These are phyloP conservation scores for Temnothorax ravouxi DNA, from an alignment of 2,888 invertebrate genomes.

Conservation along the genomic window DNA sequence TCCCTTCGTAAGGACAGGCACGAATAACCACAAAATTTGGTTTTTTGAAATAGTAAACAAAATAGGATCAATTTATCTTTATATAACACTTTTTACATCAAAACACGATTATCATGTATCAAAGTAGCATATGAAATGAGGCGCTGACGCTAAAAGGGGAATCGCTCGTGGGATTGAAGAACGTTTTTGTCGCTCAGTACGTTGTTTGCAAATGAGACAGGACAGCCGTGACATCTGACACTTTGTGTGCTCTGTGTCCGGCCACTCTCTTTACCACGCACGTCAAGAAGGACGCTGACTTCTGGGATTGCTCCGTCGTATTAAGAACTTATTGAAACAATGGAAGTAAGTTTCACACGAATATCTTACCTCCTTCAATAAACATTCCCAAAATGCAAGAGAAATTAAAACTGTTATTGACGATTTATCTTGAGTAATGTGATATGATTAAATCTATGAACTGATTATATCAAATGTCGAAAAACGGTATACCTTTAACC, in stretches of 20 bases:
- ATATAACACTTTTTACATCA: background rate
- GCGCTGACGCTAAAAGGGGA: constrained; percentile 49
- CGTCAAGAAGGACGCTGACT: constrained; percentile 60
- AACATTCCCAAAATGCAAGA: background rate
- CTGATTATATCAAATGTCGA: background rate
- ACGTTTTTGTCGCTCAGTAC: constrained; percentile 73
- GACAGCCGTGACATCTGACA: constrained; percentile 85
- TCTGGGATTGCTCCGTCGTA: constrained; percentile 52
- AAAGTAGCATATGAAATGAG: constrained; percentile 53
- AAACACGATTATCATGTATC: constrained; percentile 9
- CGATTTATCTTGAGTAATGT: background rate
- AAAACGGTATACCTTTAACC: background rate
- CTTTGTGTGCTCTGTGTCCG: constrained; percentile 74
- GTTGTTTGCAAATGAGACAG: constrained; percentile 82
- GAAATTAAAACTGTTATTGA: background rate
- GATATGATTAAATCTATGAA: background rate
- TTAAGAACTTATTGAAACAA: constrained; percentile 76
- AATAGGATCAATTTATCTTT: background rate
- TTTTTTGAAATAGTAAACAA: background rate
- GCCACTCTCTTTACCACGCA: constrained; percentile 67
- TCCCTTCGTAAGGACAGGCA: background rate
- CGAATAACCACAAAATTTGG: background rate
- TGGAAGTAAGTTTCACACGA: constrained; percentile 76
- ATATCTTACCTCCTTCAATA: constrained; percentile 60
- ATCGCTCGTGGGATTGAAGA: constrained; percentile 23